Evolutionary conservation across 2,113 vertebrate species (phyloP).

Genomic region (rat (Rattus norvegicus)): DNA sequence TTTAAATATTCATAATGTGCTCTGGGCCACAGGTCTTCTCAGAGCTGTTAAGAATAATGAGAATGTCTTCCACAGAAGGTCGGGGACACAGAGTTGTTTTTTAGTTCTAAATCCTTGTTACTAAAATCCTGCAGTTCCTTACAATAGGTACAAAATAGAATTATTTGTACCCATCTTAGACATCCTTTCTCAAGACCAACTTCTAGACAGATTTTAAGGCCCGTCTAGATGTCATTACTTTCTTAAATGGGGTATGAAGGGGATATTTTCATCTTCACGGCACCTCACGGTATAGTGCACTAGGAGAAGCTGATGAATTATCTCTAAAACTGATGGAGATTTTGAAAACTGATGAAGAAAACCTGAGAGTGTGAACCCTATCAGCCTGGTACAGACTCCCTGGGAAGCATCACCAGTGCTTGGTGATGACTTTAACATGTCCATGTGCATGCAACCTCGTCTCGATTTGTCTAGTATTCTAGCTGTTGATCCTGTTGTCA

Average conservation of each 20-base stretch:
- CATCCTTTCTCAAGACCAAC: background rate
- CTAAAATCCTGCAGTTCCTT: background rate
- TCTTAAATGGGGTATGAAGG: background rate
- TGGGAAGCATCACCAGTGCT: background rate
- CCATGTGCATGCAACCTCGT: background rate
- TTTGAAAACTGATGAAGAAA: background rate
- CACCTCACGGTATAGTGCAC: background rate
- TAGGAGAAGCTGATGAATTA: background rate
- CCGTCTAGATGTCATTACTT: constrained; percentile 13
- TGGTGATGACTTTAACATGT: background rate
- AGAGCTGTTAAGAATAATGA: background rate
- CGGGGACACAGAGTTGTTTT: background rate
- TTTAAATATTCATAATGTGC: background rate
- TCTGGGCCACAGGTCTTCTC: background rate
- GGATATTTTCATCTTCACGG: background rate
- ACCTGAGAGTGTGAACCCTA: background rate
- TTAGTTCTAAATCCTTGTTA: constrained; percentile 3
- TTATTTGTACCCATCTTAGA: background rate
- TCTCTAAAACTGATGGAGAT: background rate
- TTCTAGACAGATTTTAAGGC: background rate
- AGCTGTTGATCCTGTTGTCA: background rate
- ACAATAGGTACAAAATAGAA: background rate
- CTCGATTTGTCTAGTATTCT: background rate
- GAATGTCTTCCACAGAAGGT: background rate
- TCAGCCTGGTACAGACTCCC: no score